Percentiles rank a stretch among this genome's conserved stretches.
These are phyloP conservation scores for Xyrauchen texanus DNA, from an alignment of 2,113 vertebrate species.

Conservation along the genomic window DNA sequence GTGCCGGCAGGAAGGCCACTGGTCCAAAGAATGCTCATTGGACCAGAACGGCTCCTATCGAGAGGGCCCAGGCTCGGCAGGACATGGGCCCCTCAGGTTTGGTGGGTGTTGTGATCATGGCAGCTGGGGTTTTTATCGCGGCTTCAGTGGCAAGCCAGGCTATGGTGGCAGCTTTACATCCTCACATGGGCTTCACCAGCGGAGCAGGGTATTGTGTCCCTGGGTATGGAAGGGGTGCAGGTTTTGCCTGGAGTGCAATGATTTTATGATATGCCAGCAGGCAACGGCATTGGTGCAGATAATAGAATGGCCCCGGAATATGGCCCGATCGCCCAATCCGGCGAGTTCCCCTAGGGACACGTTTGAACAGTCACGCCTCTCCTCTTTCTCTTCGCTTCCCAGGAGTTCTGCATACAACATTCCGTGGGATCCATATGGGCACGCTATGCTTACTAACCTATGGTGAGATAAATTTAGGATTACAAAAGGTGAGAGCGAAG, in stretches of 20 bases:
- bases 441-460: conserved; percentile 82
- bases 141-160: conserved; percentile 60
- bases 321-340: conserved; percentile 91
- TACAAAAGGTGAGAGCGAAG: conserved; percentile 43
- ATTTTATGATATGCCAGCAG: conserved; percentile 71
- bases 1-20: conserved; percentile 97
- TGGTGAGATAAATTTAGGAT: conserved; percentile 67
- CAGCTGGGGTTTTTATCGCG: conserved; percentile 70
- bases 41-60: conserved; percentile 82
- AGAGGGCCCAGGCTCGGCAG: conserved; percentile 74
- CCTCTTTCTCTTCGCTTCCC: conserved; percentile 78
- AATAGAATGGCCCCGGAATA: conserved; percentile 80
- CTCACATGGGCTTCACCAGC: conserved; percentile 68
- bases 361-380: conserved; percentile 84
- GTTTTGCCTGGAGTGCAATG: conserved; percentile 71
- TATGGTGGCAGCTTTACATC: conserved; percentile 68
- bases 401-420: conserved; percentile 84
- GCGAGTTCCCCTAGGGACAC: conserved; percentile 78
- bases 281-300: conserved; percentile 69
- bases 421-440: conserved; percentile 84
- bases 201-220: conserved; percentile 66
- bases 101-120: conserved; percentile 62
- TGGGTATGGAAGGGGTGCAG: conserved; percentile 72
- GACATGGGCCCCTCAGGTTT: conserved; percentile 71
- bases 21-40: conserved; percentile 97